Conservation (phyloP, 1,140 invertebrate genomes). For the Cotesia glomerata region DNA sequence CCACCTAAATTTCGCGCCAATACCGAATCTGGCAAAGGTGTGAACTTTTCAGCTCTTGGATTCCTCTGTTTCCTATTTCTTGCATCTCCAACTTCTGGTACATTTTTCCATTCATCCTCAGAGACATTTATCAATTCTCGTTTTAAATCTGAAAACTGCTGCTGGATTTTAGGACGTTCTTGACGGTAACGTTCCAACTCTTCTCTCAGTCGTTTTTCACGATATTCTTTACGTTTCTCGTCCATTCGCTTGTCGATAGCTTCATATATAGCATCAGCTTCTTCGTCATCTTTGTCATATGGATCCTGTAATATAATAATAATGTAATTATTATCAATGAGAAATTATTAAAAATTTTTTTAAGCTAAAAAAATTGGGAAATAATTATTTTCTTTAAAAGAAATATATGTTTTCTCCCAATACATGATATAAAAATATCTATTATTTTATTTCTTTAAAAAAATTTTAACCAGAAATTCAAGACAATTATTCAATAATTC, state of each 20-base stretch:
- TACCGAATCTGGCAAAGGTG: slow-evolving; percentile 96
- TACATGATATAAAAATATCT: too few species aligned
- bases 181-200: slow-evolving; percentile 98
- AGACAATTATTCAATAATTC: too few species aligned
- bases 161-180: slow-evolving; percentile 98
- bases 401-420: too few species aligned
- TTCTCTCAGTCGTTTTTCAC: slow-evolving; percentile 80
- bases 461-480: not conserved
- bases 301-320: slow-evolving; percentile 74
- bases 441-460: not conserved
- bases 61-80: slow-evolving; percentile 96
- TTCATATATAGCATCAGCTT: slow-evolving; percentile 99
- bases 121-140: slow-evolving; percentile 85
- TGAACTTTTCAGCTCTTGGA: slow-evolving; percentile 94
- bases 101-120: slow-evolving; percentile 94
- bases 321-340: too few species aligned
- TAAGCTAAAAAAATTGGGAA: too few species aligned
- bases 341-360: too few species aligned
- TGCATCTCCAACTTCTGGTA: slow-evolving; percentile 99
- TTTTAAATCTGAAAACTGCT: slow-evolving; percentile 98
- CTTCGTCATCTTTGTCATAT: slow-evolving; percentile 99
- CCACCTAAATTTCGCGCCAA: slow-evolving; percentile 88
- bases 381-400: too few species aligned
- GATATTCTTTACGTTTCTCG: slow-evolving; percentile 96
- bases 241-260: slow-evolving; percentile 99